Percentiles rank a stretch among this genome's conserved stretches.
Conservation (phyloP, 2,797 vertebrate genomes). For the Phataginus tricuspis region DNA sequence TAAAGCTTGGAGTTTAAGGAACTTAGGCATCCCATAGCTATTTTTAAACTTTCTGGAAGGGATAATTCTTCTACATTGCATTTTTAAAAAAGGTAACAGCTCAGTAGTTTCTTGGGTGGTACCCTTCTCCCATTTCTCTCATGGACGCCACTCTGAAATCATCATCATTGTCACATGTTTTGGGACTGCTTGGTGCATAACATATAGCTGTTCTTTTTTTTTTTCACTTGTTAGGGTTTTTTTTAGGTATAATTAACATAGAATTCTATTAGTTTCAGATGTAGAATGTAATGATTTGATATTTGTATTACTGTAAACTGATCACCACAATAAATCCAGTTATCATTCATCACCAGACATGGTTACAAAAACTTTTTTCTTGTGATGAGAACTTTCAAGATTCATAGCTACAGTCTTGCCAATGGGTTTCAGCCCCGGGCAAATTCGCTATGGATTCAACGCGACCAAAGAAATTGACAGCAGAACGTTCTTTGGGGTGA, state of each 20-base stretch:
- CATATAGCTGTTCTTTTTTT: background rate
- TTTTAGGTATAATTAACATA: background rate
- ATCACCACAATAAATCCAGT: background rate
- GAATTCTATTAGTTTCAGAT: background rate
- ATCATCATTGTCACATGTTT: background rate
- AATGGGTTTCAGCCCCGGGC: too few relatives aligned
- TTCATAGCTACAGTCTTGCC: background rate
- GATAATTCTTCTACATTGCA: background rate
- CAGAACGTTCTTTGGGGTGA: too few relatives aligned
- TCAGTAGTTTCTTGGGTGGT: background rate
- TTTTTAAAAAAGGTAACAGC: background rate
- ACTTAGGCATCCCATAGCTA: background rate
- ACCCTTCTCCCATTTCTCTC: background rate
- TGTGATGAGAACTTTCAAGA: background rate
- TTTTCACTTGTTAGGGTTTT: background rate
- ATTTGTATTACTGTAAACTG: background rate
- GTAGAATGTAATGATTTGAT: background rate
- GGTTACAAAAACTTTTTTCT: background rate
- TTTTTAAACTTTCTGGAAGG: constrained; percentile 30
- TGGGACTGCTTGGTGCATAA: background rate
- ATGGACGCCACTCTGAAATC: background rate
- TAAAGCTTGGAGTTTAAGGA: constrained; percentile 48
- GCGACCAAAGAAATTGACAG: too few relatives aligned
- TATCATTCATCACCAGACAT: background rate
- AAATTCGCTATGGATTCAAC: too few relatives aligned